A percentile compares a stretch with the other conserved stretches of the same genome.
phyloP scores from a whole-genome alignment of 2,888 invertebrate genomes.

The Baccha elongata region DNA sequence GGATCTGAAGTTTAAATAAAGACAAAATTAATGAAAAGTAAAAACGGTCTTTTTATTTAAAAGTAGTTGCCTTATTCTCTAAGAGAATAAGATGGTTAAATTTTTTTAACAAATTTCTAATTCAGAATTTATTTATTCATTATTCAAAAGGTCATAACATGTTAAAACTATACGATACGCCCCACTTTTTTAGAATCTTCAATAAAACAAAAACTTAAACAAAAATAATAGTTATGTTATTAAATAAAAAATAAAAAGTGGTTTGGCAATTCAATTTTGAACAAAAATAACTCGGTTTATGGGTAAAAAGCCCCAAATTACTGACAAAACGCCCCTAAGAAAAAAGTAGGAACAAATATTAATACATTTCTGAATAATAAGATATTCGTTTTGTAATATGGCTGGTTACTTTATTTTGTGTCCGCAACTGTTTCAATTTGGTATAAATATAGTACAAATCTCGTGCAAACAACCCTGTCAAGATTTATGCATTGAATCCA shows the following conservation, averaged over 20 bases:
- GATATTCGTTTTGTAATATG: background rate
- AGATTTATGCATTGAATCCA: constrained; percentile 15
- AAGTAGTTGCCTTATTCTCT: too few relatives aligned
- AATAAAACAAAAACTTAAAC: constrained; percentile 18
- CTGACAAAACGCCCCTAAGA: constrained; percentile 17
- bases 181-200: constrained; percentile 7
- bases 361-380: background rate
- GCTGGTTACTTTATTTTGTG: background rate
- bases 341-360: constrained; percentile 16
- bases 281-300: background rate
- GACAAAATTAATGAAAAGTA: too few relatives aligned
- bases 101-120: too few relatives aligned
- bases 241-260: constrained; percentile 8
- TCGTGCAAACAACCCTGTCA: constrained; percentile 1
- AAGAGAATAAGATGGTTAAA: too few relatives aligned
- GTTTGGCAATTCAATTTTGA: constrained; percentile 5
- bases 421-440: background rate
- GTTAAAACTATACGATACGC: too few relatives aligned
- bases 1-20: too few relatives aligned
- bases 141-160: too few relatives aligned
- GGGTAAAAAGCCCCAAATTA: constrained; percentile 11
- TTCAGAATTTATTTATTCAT: too few relatives aligned
- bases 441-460: background rate
- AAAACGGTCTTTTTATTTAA: too few relatives aligned
- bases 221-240: constrained; percentile 10